Evolutionary conservation across 2,888 invertebrate species (phyloP).

Genomic region (Merodon equestris): DNA sequence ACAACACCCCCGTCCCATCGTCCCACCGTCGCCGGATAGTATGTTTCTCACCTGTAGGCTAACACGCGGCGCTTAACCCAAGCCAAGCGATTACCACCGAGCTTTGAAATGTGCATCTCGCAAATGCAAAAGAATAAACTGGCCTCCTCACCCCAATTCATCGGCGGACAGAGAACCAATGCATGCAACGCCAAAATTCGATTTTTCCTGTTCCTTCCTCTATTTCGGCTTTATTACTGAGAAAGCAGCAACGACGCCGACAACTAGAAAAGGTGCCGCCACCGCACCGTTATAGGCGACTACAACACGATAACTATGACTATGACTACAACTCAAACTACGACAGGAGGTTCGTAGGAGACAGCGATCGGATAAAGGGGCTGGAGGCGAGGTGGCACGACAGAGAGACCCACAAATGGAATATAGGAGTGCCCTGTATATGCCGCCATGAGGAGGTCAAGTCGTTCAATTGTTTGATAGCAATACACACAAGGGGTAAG

Average conservation of each 20-base stretch:
- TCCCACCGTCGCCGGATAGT: neutral
- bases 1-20: slow-evolving; percentile 7
- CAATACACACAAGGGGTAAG: slow-evolving; percentile 12
- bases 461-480: slow-evolving; percentile 61
- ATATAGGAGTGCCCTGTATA: slow-evolving; percentile 60
- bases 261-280: slow-evolving; percentile 67
- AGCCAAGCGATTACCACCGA: slow-evolving; percentile 33
- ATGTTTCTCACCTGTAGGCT: slow-evolving; percentile 68
- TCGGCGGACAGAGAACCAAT: slow-evolving; percentile 40
- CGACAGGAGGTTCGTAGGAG: too few relatives aligned
- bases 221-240: neutral
- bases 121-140: slow-evolving; percentile 6
- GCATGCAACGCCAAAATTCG: slow-evolving; percentile 32
- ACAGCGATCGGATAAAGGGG: too few relatives aligned
- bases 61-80: slow-evolving; percentile 66
- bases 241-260: slow-evolving; percentile 7
- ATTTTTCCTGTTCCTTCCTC: slow-evolving; percentile 16
- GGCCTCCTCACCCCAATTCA: slow-evolving; percentile 68
- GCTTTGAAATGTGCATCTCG: slow-evolving; percentile 60
- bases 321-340: too few relatives aligned
- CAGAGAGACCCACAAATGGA: slow-evolving; percentile 25
- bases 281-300: slow-evolving; percentile 39
- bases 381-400: slow-evolving; percentile 9
- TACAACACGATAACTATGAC: slow-evolving; percentile 31
- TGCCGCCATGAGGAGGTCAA: slow-evolving; percentile 66